These are phyloP conservation scores for Pteria penguin DNA, from an alignment of 2,888 invertebrate species.

Conservation along the genomic window DNA sequence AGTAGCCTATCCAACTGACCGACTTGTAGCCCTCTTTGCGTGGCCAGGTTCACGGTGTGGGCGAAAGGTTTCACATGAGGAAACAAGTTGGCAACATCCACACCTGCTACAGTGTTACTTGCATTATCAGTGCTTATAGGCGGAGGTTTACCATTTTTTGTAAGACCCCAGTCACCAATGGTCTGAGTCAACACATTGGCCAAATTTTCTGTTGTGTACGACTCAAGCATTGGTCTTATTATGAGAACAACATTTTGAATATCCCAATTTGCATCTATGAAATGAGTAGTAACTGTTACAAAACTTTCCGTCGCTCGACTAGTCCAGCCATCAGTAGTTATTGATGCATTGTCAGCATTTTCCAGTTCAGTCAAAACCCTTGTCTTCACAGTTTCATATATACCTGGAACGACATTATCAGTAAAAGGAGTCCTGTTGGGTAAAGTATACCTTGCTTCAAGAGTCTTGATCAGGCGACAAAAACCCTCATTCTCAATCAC, in stretches of 20 bases:
- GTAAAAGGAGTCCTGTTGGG: conserved; percentile 22
- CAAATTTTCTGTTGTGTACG: conserved; percentile 38
- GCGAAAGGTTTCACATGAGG: conserved; percentile 41
- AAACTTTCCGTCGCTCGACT: conserved; percentile 41
- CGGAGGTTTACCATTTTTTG: conserved; percentile 13
- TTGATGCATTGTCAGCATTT: conserved; percentile 17
- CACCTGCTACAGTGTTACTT: conserved; percentile 37
- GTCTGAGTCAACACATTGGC: conserved; percentile 21
- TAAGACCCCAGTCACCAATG: conserved; percentile 22
- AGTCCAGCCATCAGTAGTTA: conserved; percentile 50
- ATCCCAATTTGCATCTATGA: conserved; percentile 36
- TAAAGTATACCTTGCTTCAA: conserved; percentile 29
- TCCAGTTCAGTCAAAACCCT: conserved; percentile 1
- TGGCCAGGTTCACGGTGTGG: conserved; percentile 42
- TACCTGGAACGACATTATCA: conserved; percentile 17
- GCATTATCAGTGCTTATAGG: conserved; percentile 45
- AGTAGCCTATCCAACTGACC: conserved; percentile 26
- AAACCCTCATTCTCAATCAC: conserved; percentile 28
- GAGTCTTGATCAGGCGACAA: conserved; percentile 4
- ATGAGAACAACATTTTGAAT: conserved; percentile 30
- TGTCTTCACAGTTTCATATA: neutral
- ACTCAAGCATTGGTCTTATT: conserved; percentile 25
- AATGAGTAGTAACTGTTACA: conserved; percentile 42
- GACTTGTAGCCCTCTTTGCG: conserved; percentile 27
- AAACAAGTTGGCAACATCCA: conserved; percentile 7